These are phyloP conservation scores for Sebastes fasciatus DNA, from an alignment of 2,113 vertebrate genomes.

Conservation along the genomic window DNA sequence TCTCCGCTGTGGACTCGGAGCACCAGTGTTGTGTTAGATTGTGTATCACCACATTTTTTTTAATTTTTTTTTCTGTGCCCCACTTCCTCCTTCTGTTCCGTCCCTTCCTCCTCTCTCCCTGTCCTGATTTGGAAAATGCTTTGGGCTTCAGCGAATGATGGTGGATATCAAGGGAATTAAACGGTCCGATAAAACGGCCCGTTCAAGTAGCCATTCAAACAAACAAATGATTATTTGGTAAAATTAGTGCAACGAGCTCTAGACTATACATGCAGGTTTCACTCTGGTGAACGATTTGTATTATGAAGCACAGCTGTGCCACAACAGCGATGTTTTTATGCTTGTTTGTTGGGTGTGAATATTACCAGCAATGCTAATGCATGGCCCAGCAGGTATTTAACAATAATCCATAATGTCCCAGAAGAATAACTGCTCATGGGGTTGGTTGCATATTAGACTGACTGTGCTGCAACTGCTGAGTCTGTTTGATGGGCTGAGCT, in stretches of 20 bases:
- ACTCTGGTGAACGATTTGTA: constrained; percentile 25
- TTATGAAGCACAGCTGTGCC: constrained; percentile 38
- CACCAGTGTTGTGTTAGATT: constrained; percentile 56
- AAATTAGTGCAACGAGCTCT: constrained; percentile 14
- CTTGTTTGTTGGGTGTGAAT: constrained; percentile 40
- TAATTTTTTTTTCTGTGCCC: constrained; percentile 25
- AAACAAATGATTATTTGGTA: constrained; percentile 12
- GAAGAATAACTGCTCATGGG: constrained; percentile 22
- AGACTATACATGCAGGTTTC: constrained; percentile 21
- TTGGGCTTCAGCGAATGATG: constrained; percentile 78
- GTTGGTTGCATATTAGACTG: constrained; percentile 34
- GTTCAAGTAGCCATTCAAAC: constrained; percentile 4
- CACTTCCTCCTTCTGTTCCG: background rate
- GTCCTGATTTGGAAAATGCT: constrained; percentile 83
- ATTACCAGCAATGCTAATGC: constrained; percentile 20
- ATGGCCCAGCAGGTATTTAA: constrained; percentile 39
- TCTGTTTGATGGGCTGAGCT: constrained; percentile 18
- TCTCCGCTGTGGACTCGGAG: constrained; percentile 45
- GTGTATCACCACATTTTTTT: constrained; percentile 48
- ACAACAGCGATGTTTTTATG: constrained; percentile 5
- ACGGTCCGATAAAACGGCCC: constrained; percentile 21
- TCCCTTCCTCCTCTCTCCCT: constrained; percentile 60
- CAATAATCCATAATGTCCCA: constrained; percentile 14
- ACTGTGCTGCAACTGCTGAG: constrained; percentile 33
- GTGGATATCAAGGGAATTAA: constrained; percentile 41